Evolutionary conservation across 2,888 invertebrate species (phyloP).

Genomic region (Autographa gamma): DNA sequence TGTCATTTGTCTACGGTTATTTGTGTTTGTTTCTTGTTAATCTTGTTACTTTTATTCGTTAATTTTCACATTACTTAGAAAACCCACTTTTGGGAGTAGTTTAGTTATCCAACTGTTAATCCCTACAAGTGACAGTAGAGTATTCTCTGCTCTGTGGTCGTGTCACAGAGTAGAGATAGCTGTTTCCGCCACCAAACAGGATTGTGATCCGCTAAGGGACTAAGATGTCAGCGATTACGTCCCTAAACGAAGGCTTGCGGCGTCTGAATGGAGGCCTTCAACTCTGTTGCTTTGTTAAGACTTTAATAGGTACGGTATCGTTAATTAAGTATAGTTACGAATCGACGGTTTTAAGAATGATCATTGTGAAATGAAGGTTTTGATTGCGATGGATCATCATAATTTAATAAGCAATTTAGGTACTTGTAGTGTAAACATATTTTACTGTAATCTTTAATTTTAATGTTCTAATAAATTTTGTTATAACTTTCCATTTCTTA

Average conservation of each 20-base stretch:
- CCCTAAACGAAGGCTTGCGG: slow-evolving; percentile 20
- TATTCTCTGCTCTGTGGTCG: not conserved
- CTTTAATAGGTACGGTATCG: not conserved
- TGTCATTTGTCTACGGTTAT: no score
- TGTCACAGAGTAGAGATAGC: slow-evolving; percentile 22
- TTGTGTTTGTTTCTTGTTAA: no score
- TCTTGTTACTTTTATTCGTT: no score
- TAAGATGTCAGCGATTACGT: slow-evolving; percentile 30
- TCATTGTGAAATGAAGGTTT: no score
- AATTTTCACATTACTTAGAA: no score
- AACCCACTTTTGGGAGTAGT: not conserved
- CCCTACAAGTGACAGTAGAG: not conserved
- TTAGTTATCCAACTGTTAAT: not conserved
- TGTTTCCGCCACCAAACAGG: slow-evolving; percentile 14
- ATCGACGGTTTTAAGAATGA: not conserved
- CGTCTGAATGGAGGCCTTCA: slow-evolving; percentile 6
- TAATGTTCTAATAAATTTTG: no score
- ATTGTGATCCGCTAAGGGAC: slow-evolving; percentile 27
- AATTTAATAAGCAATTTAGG: no score
- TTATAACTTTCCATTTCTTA: no score
- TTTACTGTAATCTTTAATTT: no score
- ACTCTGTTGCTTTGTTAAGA: slow-evolving; percentile 7
- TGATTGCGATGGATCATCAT: no score
- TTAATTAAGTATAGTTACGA: not conserved
- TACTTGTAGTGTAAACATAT: no score